phyloP scores from a whole-genome alignment of 1,140 invertebrate genomes.

The Teleopsis dalmanni region DNA sequence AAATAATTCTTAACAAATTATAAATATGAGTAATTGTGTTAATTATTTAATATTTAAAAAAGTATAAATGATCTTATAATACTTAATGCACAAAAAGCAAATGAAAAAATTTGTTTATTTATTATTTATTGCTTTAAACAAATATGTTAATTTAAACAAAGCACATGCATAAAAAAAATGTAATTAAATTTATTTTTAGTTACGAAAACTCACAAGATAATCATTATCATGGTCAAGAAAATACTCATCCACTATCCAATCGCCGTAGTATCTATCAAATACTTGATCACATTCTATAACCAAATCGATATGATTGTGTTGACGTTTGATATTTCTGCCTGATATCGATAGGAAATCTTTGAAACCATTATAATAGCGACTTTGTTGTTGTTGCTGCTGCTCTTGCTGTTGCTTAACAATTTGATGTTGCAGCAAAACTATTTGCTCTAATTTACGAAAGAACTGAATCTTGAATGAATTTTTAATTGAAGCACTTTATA shows the following conservation, averaged over 20 bases:
- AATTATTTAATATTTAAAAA: no score
- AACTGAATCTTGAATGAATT: slow-evolving; percentile 30
- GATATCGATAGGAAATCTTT: neutral
- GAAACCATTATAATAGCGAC: slow-evolving; percentile 13
- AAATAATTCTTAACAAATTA: no score
- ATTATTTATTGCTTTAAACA: no score
- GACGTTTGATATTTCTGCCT: slow-evolving; percentile 15
- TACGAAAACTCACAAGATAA: slow-evolving; percentile 28
- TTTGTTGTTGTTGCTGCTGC: neutral
- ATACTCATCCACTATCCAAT: slow-evolving; percentile 39
- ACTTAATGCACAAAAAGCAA: no score
- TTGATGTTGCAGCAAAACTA: slow-evolving; percentile 11
- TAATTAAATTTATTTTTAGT: neutral
- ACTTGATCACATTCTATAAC: slow-evolving; percentile 32
- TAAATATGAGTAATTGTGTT: no score
- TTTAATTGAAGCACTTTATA: neutral
- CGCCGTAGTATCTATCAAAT: slow-evolving; percentile 29
- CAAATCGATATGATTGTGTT: slow-evolving; percentile 37
- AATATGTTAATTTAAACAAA: no score
- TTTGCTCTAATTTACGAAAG: slow-evolving; percentile 32
- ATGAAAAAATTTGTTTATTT: no score
- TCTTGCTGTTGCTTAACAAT: slow-evolving; percentile 15
- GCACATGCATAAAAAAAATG: neutral
- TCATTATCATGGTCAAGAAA: slow-evolving; percentile 37
- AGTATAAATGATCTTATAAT: no score